Evolutionary conservation across 1,140 invertebrate genomes (phyloP).

Genomic region (Drosophila ananassae): DNA sequence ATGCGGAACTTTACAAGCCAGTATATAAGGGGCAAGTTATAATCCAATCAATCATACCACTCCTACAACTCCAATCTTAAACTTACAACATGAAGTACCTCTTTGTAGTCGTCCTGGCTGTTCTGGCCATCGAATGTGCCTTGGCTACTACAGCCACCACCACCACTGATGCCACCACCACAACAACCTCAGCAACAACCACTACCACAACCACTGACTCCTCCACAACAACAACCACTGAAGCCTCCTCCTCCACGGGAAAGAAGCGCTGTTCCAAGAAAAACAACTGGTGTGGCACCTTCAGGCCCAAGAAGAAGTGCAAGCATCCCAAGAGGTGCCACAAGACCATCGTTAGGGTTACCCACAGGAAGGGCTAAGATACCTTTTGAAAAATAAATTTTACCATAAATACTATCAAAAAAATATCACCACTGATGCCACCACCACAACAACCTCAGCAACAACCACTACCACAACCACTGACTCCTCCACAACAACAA

Average conservation of each 20-base stretch:
- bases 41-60: constrained; percentile 8
- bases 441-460: constrained; percentile 1
- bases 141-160: not conserved
- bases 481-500: not conserved
- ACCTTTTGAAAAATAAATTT: too few species aligned
- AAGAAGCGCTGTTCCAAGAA: constrained; percentile 1
- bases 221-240: constrained; percentile 3
- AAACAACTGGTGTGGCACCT: constrained; percentile 15
- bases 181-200: not conserved
- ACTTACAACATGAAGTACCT: constrained; percentile 18
- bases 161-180: not conserved
- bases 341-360: constrained; percentile 7
- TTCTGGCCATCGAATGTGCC: constrained; percentile 9
- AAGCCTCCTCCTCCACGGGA: constrained; percentile 1
- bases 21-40: not conserved
- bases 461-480: not conserved
- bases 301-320: constrained; percentile 1
- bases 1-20: not conserved
- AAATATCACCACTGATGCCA: not conserved
- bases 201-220: not conserved
- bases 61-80: not conserved
- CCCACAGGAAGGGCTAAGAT: not conserved
- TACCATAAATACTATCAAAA: too few species aligned
- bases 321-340: constrained; percentile 8
- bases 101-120: not conserved